Evolutionary conservation across 2,113 vertebrate genomes (phyloP), one percentile per base, ranked within the genome.

Genomic region (Callocephalon fimbriatum): DNA sequence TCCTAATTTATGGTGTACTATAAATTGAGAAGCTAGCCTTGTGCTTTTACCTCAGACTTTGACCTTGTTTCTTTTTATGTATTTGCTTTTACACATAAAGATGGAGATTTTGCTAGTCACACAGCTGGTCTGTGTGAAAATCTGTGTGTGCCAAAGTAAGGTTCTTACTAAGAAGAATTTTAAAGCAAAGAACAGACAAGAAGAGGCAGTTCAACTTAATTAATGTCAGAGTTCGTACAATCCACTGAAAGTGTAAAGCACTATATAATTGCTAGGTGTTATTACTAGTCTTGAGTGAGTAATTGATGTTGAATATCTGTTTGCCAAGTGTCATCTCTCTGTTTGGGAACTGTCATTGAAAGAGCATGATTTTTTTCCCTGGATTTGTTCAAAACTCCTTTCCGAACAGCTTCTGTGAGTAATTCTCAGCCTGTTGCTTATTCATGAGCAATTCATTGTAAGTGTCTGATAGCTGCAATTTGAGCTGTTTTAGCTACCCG

Each of bases 271-370:
- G 79, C 62, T 90, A 85, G 82, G 89, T 94, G 89, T 92, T 96
- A 84, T 75, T 95, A 76, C 78, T 53, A 79, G 95, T 73, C 78
- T 79, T 93, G 79, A 95, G 79, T 70, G 70, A 94, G 74, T 96
- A 93, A 93, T 90, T 95, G 86, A 88, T 63, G 62, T 90, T 92
- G 94, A 96, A 97, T 97, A 91, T 94, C 81, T 93, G 86, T 95
- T 96, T 96, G 88, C 88, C 89, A 92, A 90, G 93, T 90, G 94
- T 90, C 94, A 92, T 6, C 73, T 88, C 82, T 77, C 85, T 96
- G 93, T 92, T 95, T 95, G 96, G 96, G 92, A 94, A 91, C 86
- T 95, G 95, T 92, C 97, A 89, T 10, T 86, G 85, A 80, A 85
- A 87, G 40, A 85, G 42, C 51, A 54, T 10, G 26, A 16, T 70